Conservation (phyloP, 2,888 invertebrate genomes). For the Lottia gigantea region DNA sequence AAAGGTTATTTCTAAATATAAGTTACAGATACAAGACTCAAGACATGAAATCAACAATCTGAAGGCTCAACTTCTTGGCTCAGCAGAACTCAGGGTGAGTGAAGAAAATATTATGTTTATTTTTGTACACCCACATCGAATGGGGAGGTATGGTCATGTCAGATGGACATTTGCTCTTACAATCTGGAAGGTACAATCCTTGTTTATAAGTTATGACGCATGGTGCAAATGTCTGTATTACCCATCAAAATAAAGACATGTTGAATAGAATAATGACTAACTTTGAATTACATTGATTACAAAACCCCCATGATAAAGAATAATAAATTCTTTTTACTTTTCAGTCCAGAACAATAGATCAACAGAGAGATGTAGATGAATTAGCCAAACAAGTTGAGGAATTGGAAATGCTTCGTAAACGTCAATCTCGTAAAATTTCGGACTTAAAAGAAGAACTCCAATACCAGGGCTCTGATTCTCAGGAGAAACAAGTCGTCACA, state of each 20-base stretch:
- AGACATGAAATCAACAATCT: conserved; percentile 84
- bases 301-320: no score
- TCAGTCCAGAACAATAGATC: conserved; percentile 59
- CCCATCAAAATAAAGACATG: no score
- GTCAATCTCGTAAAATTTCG: conserved; percentile 65
- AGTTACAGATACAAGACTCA: conserved; percentile 83
- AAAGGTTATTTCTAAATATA: conserved; percentile 85
- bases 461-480: conserved; percentile 37
- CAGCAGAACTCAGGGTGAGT: conserved; percentile 60
- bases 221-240: no score
- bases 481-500: conserved; percentile 56
- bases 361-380: conserved; percentile 62
- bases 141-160: no score
- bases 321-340: neutral
- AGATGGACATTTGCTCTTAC: no score
- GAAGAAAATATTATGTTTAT: no score
- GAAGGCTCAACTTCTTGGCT: conserved; percentile 73
- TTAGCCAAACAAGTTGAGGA: conserved; percentile 62
- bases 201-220: no score
- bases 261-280: no score
- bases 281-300: no score
- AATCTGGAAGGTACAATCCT: no score
- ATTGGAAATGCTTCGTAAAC: conserved; percentile 62
- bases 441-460: conserved; percentile 57
- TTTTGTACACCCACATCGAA: no score